phyloP scores from a whole-genome alignment of 2,113 vertebrate species.

The Ophthalmolycus amberensis region DNA sequence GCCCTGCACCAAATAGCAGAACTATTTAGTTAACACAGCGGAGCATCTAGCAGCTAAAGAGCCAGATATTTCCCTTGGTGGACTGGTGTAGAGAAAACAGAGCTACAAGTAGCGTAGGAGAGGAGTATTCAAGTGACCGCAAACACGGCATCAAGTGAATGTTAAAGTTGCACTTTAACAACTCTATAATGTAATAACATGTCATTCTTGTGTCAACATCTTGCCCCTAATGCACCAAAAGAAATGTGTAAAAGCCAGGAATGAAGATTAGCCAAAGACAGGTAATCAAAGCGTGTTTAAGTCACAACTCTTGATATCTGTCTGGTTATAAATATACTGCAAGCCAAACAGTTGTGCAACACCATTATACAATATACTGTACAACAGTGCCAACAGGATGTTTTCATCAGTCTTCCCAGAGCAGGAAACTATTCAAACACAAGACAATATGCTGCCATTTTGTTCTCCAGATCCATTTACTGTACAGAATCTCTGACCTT shows the following conservation, averaged over 20 bases:
- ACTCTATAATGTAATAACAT: too few relatives aligned
- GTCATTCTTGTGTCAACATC: too few relatives aligned
- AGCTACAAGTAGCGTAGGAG: too few relatives aligned
- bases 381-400: slow-evolving; percentile 28
- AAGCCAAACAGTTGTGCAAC: background rate
- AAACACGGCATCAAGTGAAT: too few relatives aligned
- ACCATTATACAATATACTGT: slow-evolving; percentile 10
- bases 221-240: too few relatives aligned
- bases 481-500: slow-evolving; percentile 67
- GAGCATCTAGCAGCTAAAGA: background rate
- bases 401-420: slow-evolving; percentile 52
- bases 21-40: background rate
- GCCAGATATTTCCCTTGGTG: background rate
- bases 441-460: slow-evolving; percentile 52
- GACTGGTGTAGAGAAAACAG: background rate
- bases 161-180: too few relatives aligned
- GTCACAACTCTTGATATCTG: background rate
- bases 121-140: too few relatives aligned
- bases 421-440: slow-evolving; percentile 46
- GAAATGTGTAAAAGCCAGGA: too few relatives aligned
- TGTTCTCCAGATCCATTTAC: slow-evolving; percentile 56
- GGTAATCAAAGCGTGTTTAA: background rate
- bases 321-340: background rate
- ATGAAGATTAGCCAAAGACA: too few relatives aligned
- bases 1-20: background rate